Conservation (phyloP, 2,113 vertebrate species). For the Spheniscus mendiculus region DNA sequence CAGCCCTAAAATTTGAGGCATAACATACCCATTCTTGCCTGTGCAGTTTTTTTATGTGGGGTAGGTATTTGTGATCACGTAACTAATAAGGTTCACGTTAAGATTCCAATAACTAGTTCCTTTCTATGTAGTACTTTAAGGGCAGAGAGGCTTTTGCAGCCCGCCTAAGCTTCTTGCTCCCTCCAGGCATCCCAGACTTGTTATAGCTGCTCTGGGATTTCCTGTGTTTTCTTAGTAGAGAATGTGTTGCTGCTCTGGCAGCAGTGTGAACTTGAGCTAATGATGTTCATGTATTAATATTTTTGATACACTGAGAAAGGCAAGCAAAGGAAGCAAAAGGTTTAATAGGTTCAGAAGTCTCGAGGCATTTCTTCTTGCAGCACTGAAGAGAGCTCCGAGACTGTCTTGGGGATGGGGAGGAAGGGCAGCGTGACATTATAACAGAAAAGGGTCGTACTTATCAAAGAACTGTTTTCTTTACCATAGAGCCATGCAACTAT, state of each 20-base stretch:
- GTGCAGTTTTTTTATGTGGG: neutral
- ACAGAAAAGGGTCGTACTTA: accelerated
- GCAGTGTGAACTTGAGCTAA: neutral
- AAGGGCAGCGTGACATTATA: neutral
- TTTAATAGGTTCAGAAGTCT: neutral
- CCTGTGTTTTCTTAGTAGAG: neutral
- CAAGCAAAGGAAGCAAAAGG: neutral
- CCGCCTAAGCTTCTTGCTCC: neutral
- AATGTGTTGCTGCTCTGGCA: neutral
- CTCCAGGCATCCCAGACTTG: neutral
- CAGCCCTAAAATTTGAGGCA: neutral
- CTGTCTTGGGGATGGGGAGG: neutral
- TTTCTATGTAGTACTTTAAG: neutral
- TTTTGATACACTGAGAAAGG: neutral
- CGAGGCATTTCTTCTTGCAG: neutral
- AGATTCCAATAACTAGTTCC: neutral
- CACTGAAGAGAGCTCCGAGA: neutral
- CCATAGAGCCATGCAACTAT: accelerated
- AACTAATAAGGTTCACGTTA: neutral
- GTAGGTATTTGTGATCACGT: neutral
- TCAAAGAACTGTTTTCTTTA: neutral
- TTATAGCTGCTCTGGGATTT: neutral
- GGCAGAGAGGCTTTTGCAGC: neutral
- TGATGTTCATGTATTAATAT: neutral
- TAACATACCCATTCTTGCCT: neutral